Evolutionary conservation across 2,797 vertebrate genomes (phyloP), one percentile per base, ranked within the genome.

Genomic region (Phalloptychus januarius): DNA sequence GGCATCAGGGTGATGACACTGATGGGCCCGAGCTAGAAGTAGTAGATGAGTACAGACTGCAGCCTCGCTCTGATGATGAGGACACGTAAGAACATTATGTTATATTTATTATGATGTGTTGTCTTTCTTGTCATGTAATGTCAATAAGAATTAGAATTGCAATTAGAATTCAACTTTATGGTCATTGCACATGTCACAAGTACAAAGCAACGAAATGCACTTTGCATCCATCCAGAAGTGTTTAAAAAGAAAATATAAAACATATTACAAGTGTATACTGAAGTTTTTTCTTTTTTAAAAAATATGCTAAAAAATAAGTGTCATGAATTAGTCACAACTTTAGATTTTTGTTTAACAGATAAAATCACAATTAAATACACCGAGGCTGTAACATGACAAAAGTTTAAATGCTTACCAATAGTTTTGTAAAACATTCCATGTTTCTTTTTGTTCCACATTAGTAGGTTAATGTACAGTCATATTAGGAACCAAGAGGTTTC

Each of bases 41-140:
- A 67, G 5, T 86, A 38, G 96, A 98, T 67, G 85, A 93, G 74
- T 94, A 95, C 80, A 95, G 97, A 61, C 87, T 97, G 40, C 95
- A 96, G 83, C 93, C 96, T 23, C 93, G 96, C 85, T 96, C 96
- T 67, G 97, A 98, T 75, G 97, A 97, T 7, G 97, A 98, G 75
- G 98, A 99, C 94, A 99, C 97, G 97, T 99, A 92, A 76, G 97
- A 95, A 11, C 13, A 13, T 0, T 20, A n/a, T 70, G 44, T 65
- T 11, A 36, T 50, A 44, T 44, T 46, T 33, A 20, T 25, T 20
- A 23, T 44, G 40, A 69, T 12, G 52, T 10, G 25, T 20, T 7
- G 23, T 54, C 44, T 50, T 23, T 52, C 31, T 4, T 5, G 10
- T 74, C 12, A 20, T 54, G 54, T 45, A 10, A 44, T n/a, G 46